Evolutionary conservation across 1,140 invertebrate genomes (phyloP), one percentile per base, ranked within the genome.

Genomic region (Neoseiulus cucumeris): DNA sequence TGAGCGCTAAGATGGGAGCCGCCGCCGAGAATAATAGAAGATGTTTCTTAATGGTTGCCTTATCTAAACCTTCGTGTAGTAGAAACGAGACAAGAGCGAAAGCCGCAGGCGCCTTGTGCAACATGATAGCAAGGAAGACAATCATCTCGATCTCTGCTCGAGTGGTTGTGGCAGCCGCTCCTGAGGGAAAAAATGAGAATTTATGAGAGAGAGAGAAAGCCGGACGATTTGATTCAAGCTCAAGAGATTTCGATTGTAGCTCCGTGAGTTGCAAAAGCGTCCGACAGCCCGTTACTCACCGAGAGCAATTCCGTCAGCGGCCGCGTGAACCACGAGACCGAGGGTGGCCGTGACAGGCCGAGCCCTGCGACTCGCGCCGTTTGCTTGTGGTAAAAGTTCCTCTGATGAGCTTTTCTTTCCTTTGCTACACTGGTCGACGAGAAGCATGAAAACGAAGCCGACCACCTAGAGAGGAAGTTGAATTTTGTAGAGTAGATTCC

Each of bases 71-170:
- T 75, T 93, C 92, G 73, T 96, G 91, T 66, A 99, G 75, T 59
- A 99, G 78, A 76, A 97, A 98, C 33, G 92, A 95, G 14, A 97
- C 92, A 1, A 99, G 79, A 41, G 94, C 95, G 81, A 99, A 98
- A 7, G 95, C 91, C 28, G 95, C 93, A 4, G 95, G 95, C 14
- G 91, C 93, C 79, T 99, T 99, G 73, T 99, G 95, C 17, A 99
- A 78, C 92, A 99, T 98, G 68, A 98, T 98, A 28, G 95, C 95
- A 41, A 95, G 75, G 75, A 98, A 98, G 20, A 99, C 91, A 69
- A 99, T 94, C 71, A 94, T 84, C 79, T 98, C 94, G 2, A 98
- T 89, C 73, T 96, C 92, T 20, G 89, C 82, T 72, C 96, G 90
- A 5, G 88, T 86, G 0, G 92, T 92, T 0, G 89, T 90, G 0